These are phyloP conservation scores for Leucoraja erinaceus DNA, from an alignment of 2,113 vertebrate genomes.

Conservation along the genomic window DNA sequence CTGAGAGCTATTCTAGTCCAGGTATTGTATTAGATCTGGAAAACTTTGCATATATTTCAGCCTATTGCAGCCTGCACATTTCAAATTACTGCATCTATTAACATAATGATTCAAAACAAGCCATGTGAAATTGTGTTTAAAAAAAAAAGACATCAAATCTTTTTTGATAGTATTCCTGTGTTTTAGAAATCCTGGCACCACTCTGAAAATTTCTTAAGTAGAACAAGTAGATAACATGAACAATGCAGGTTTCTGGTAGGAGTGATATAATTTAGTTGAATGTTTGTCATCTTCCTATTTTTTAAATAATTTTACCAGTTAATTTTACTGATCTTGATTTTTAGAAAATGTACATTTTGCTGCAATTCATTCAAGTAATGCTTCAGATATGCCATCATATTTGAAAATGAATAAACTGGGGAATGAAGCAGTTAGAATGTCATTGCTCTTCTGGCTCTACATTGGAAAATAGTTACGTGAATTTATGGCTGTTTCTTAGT, in stretches of 20 bases:
- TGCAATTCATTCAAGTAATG: not conserved
- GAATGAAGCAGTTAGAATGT: not conserved
- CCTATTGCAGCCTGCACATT: no score
- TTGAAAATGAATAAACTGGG: not conserved
- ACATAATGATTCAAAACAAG: not conserved
- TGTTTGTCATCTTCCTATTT: not conserved
- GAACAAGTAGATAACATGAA: not conserved
- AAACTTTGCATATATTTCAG: not conserved
- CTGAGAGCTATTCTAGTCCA: slow-evolving; percentile 67
- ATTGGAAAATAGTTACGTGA: not conserved
- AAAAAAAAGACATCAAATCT: not conserved
- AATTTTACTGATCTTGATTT: not conserved
- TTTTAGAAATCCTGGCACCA: no score
- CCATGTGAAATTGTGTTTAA: not conserved
- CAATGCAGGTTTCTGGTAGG: not conserved
- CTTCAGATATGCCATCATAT: not conserved
- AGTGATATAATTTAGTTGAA: not conserved
- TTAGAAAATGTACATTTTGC: not conserved
- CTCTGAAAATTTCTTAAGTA: not conserved
- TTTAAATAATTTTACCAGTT: not conserved
- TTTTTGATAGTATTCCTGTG: not conserved
- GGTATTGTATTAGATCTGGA: slow-evolving; percentile 54
- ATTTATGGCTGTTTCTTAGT: not conserved
- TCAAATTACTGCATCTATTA: not conserved
- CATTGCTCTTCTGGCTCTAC: not conserved